phyloP scores from a whole-genome alignment of 2,113 vertebrate species.

The western clawed frog (Xenopus tropicalis) region UCB_Xtro_10.0 CM004443.2:115078001-115078500 shows the following conservation, averaged over 20 bases:
- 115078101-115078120: too few species aligned
- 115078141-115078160: too few species aligned
- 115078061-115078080: too few species aligned
- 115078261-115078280: conserved; percentile 60
- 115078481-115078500: conserved; percentile 49
- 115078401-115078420: conserved; percentile 58
- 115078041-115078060: too few species aligned
- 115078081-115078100: too few species aligned
- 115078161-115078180: too few species aligned
- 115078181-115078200: too few species aligned
- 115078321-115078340: conserved; percentile 60
- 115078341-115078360: conserved; percentile 59
- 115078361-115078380: conserved; percentile 64
- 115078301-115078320: conserved; percentile 43
- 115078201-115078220: too few species aligned
- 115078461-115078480: conserved; percentile 62
- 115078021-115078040: too few species aligned
- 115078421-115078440: conserved; percentile 12
- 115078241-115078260: conserved; percentile 58
- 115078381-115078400: conserved; percentile 64
- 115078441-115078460: conserved; percentile 51
- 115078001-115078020: too few species aligned
- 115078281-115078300: conserved; percentile 54
- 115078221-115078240: too few species aligned
- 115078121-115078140: too few species aligned